Evolutionary conservation across 2,113 vertebrate species (phyloP).

Genomic region (Buteo buteo): DNA sequence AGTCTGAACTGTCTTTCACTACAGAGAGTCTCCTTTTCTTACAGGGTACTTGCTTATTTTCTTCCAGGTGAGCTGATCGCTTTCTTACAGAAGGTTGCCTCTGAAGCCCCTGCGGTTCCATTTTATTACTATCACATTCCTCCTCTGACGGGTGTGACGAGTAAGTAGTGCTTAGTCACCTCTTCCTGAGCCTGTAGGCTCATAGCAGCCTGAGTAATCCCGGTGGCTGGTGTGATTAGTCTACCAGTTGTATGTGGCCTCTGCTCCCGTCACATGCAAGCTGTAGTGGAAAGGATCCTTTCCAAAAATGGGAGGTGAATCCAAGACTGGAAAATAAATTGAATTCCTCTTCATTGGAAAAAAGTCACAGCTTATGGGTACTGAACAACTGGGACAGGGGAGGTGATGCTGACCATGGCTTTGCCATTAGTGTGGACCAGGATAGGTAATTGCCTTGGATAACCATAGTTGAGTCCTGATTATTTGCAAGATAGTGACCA

Average conservation of each 20-base stretch:
- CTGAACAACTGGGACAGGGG: background rate
- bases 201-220: background rate
- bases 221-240: background rate
- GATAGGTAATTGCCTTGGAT: background rate
- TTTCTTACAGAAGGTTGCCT: conserved; percentile 83
- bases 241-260: background rate
- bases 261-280: background rate
- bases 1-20: background rate
- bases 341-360: background rate
- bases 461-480: background rate
- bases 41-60: background rate
- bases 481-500: background rate
- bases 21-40: background rate
- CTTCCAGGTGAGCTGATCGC: conserved; percentile 77
- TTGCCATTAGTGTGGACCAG: background rate
- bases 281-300: background rate
- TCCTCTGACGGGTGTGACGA: conserved; percentile 80
- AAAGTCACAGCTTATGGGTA: background rate
- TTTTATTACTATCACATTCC: conserved; percentile 97
- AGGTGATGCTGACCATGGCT: background rate
- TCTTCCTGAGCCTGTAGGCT: background rate
- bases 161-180: conserved; percentile 72
- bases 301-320: background rate
- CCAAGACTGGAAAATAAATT: background rate
- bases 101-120: conserved; percentile 80